Conservation (phyloP, 2,888 invertebrate species). For the Cantharis rustica region DNA sequence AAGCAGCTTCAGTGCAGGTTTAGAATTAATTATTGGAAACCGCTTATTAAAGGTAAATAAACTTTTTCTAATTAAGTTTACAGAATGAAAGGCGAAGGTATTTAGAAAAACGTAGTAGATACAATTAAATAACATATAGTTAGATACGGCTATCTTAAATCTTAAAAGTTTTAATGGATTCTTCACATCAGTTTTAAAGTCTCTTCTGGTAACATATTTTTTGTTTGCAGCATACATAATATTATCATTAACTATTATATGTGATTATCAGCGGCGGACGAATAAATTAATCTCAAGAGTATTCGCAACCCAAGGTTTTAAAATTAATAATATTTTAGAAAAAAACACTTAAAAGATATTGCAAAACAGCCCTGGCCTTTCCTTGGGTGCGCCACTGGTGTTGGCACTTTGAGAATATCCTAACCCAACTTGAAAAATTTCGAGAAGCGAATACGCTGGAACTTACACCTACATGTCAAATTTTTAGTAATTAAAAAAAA, state of each 20-base stretch:
- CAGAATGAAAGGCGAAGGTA: neutral
- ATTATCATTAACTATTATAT: neutral
- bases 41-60: conserved; percentile 10
- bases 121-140: neutral
- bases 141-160: neutral
- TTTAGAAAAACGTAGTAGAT: neutral
- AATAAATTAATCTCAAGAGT: neutral
- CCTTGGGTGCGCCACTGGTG: neutral
- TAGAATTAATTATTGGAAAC: neutral
- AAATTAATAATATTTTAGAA: neutral
- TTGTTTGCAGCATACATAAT: no score
- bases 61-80: neutral
- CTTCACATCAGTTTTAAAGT: neutral
- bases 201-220: neutral
- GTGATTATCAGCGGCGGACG: neutral
- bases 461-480: neutral
- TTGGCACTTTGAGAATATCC: neutral
- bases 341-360: neutral
- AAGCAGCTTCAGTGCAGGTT: neutral
- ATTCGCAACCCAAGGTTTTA: neutral
- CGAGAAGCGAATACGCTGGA: neutral
- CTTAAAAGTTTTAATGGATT: neutral
- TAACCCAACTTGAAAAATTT: neutral
- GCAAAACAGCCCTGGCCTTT: neutral
- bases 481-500: neutral